A percentile compares a stretch with the other conserved stretches of the same genome.
Evolutionary conservation across 2,797 vertebrate species (phyloP).

Genomic region (Sebastes melanostomus): DNA sequence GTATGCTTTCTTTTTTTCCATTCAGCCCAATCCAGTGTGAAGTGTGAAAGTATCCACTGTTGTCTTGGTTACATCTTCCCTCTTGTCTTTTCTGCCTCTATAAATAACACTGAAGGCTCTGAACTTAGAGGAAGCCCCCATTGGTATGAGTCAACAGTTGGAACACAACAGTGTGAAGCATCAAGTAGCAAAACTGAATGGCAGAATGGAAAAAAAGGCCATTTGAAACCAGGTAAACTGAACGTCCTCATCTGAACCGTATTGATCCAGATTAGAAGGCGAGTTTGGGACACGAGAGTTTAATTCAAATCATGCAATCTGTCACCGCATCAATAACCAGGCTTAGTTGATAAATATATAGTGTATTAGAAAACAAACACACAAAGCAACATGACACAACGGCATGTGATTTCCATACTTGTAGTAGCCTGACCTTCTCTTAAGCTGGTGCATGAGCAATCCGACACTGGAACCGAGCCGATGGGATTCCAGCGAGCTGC

Average conservation of each 20-base stretch:
- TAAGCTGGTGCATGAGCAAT: slow-evolving; percentile 59
- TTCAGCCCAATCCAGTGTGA: slow-evolving; percentile 63
- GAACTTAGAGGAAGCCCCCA: slow-evolving; percentile 74
- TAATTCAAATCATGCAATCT: not conserved
- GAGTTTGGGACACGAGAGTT: not conserved
- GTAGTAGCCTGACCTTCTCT: slow-evolving; percentile 67
- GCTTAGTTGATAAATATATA: slow-evolving; percentile 10
- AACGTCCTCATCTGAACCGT: not conserved
- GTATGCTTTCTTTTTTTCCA: slow-evolving; percentile 73
- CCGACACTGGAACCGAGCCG: slow-evolving; percentile 43
- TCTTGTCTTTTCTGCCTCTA: slow-evolving; percentile 75
- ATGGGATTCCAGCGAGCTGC: slow-evolving; percentile 43
- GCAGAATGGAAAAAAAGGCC: slow-evolving; percentile 26
- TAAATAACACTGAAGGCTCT: slow-evolving; percentile 76
- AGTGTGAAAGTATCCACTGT: slow-evolving; percentile 77
- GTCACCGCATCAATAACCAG: slow-evolving; percentile 29
- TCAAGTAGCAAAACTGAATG: slow-evolving; percentile 59
- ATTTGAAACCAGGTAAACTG: slow-evolving; percentile 15
- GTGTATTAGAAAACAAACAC: slow-evolving; percentile 21
- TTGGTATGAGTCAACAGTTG: slow-evolving; percentile 77
- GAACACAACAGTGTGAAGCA: slow-evolving; percentile 56
- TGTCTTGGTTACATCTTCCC: slow-evolving; percentile 83
- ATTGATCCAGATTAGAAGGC: slow-evolving; percentile 4
- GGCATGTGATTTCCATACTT: slow-evolving; percentile 55
- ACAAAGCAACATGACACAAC: slow-evolving; percentile 31